Evolutionary conservation across 2,888 invertebrate species (phyloP).

Genomic region (Sesia apiformis): DNA sequence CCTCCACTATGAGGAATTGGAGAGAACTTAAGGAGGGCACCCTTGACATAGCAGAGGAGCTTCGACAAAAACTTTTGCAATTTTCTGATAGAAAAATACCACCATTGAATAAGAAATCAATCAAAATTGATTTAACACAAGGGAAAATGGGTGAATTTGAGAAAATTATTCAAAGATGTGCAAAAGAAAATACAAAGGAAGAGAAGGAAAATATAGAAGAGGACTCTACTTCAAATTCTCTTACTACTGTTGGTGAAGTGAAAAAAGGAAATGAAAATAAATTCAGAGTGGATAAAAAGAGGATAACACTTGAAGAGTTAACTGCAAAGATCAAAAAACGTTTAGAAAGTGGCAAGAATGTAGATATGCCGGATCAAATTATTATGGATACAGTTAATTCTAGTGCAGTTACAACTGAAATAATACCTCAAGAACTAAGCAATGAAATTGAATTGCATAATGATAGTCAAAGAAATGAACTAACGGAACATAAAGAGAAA

Average conservation of each 20-base stretch:
- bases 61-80: conserved; percentile 77
- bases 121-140: conserved; percentile 42
- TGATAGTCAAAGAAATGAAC: conserved; percentile 15
- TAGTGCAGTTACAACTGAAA: conserved; percentile 4
- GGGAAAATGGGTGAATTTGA: conserved; percentile 59
- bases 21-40: conserved; percentile 73
- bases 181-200: conserved; percentile 21
- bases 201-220: conserved; percentile 6
- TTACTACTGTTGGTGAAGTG: conserved; percentile 2
- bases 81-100: conserved; percentile 77
- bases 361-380: conserved; percentile 47
- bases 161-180: conserved; percentile 59
- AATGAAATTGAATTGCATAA: conserved; percentile 31
- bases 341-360: conserved; percentile 37
- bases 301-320: conserved; percentile 50
- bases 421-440: conserved; percentile 20
- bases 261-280: conserved; percentile 6
- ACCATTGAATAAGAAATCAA: conserved; percentile 42
- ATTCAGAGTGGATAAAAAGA: conserved; percentile 23
- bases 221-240: not conserved
- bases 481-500: conserved; percentile 29
- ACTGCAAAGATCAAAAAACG: conserved; percentile 41
- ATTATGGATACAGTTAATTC: conserved; percentile 31
- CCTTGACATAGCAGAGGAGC: conserved; percentile 52
- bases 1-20: conserved; percentile 81